These are phyloP conservation scores for Drymonia ruficornis DNA, from an alignment of 2,888 invertebrate species.

Conservation along the genomic window DNA sequence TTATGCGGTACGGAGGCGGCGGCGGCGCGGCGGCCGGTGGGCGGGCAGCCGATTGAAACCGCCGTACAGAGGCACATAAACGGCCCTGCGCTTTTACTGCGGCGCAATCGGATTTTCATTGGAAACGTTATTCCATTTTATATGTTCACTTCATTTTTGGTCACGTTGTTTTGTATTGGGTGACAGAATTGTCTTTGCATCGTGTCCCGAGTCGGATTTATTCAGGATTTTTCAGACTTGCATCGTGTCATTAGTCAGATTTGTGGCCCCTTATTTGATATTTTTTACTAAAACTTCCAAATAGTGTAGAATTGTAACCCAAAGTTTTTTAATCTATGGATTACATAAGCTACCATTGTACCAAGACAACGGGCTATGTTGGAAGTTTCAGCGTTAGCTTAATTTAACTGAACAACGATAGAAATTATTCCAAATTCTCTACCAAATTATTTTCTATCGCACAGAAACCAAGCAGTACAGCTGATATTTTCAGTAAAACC, in stretches of 20 bases:
- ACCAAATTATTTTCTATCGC: neutral
- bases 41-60: constrained; percentile 38
- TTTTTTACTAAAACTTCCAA: too few species aligned
- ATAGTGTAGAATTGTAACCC: too few species aligned
- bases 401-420: constrained; percentile 1
- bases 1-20: constrained; percentile 68
- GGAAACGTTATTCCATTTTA: constrained; percentile 40
- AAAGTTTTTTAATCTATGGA: too few species aligned
- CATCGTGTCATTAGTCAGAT: too few species aligned
- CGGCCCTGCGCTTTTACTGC: constrained; percentile 67
- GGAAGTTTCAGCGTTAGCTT: neutral
- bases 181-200: neutral
- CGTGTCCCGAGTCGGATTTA: neutral
- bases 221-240: neutral
- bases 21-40: constrained; percentile 51
- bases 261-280: too few species aligned
- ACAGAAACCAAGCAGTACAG: neutral
- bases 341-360: too few species aligned
- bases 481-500: constrained; percentile 2
- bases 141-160: constrained; percentile 43
- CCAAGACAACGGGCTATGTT: neutral
- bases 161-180: constrained; percentile 24
- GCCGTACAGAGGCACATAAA: constrained; percentile 44
- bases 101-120: constrained; percentile 47
- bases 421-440: neutral